Conservation (phyloP, 1,140 invertebrate genomes). For the Panagrolaimus sp. region DNA sequence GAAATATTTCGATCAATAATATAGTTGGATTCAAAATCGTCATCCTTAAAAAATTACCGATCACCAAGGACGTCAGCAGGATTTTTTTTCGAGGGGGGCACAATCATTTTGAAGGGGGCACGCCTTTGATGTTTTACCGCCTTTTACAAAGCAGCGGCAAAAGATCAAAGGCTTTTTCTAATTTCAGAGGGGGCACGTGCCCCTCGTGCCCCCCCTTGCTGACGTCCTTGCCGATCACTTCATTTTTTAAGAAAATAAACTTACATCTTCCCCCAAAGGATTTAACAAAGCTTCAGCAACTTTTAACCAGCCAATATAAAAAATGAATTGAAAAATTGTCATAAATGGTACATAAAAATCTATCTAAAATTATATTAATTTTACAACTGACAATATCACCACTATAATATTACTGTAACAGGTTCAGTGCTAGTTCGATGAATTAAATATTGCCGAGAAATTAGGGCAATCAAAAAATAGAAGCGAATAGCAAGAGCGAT, state of each 20-base stretch:
- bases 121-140: too few species aligned
- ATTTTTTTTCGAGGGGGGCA: too few species aligned
- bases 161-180: too few species aligned
- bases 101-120: too few species aligned
- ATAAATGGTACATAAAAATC: conserved; percentile 52
- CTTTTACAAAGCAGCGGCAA: too few species aligned
- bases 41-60: conserved; percentile 28
- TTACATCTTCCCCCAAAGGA: conserved; percentile 25
- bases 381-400: background rate
- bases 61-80: too few species aligned
- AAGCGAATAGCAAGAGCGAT: conserved; percentile 45
- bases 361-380: conserved; percentile 21
- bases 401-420: conserved; percentile 4
- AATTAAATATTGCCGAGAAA: conserved; percentile 49
- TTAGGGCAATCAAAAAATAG: conserved; percentile 50
- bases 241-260: conserved; percentile 17
- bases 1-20: conserved; percentile 46
- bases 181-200: too few species aligned
- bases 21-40: conserved; percentile 53
- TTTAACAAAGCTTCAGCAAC: conserved; percentile 43
- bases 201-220: too few species aligned
- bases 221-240: too few species aligned
- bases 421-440: conserved; percentile 17
- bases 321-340: conserved; percentile 48
- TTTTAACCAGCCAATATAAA: conserved; percentile 48